Evolutionary conservation across 2,113 vertebrate genomes (phyloP).

Genomic region (Aldabrachelys gigantea): DNA sequence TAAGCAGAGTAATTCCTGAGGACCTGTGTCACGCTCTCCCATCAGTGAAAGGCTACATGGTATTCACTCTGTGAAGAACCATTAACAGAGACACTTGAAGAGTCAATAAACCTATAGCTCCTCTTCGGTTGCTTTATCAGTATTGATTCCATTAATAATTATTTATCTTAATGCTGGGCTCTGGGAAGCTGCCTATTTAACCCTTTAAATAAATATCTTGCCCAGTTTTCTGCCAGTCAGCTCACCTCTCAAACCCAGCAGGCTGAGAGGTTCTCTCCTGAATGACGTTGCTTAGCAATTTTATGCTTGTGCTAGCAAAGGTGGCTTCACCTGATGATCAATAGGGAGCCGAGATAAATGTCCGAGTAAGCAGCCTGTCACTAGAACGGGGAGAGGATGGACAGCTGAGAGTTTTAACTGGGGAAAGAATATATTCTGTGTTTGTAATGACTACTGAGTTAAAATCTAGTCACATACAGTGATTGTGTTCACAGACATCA

Average conservation of each 20-base stretch:
- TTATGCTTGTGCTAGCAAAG: neutral
- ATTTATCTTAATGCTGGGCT: neutral
- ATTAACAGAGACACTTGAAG: neutral
- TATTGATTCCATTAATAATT: slow-evolving; percentile 22
- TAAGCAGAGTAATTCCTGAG: rapidly evolving
- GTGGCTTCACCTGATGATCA: rapidly evolving
- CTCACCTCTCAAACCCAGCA: neutral
- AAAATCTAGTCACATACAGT: neutral
- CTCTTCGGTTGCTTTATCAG: neutral
- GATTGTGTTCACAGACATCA: neutral
- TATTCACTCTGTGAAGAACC: neutral
- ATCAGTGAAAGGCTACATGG: rapidly evolving
- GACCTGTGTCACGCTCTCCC: rapidly evolving
- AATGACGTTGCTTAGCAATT: neutral
- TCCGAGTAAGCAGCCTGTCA: neutral
- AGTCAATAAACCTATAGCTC: neutral
- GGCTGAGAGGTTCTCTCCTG: neutral
- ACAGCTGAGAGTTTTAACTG: neutral
- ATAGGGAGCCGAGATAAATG: rapidly evolving
- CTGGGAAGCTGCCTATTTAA: neutral
- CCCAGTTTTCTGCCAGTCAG: neutral
- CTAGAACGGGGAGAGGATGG: neutral
- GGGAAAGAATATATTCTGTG: neutral
- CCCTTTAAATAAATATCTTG: neutral
- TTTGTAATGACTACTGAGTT: neutral